Evolutionary conservation across 1,140 invertebrate species (phyloP), one percentile per base, ranked within the genome.

Genomic region (Bombus vancouverensis): DNA sequence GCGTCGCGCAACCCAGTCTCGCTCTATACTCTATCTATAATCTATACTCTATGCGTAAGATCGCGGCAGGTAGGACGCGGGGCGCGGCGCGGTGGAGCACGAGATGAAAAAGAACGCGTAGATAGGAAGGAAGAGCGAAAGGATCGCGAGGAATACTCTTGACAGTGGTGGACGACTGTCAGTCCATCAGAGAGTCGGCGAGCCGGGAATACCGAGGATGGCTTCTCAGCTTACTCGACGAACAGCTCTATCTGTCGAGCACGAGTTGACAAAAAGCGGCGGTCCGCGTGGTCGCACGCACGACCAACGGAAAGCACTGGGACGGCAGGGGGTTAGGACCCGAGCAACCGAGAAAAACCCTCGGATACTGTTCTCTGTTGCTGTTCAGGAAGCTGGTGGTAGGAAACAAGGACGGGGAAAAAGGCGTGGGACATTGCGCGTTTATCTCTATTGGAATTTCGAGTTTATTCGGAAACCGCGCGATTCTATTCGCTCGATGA

Each of bases 231-330:
- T 93, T 93, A 92, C 92, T 91, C 91, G 89, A 87, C 78, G 75
- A 93, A 95, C 94, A 94, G 94, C 94, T 95, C 94, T 95, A 95
- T 95, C 93, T 92, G 88, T 93, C 92, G 90, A 90, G 90, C 88
- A 86, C 83, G 73, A 70, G 71, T 37, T 87, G 78, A 88, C 91
- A 93, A 93, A 94, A 93, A 94, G 84, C 89, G 47, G 74, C 88
- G 89, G 90, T 39, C 90, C 91, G 91, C 91, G 90, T 90, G 88
- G 89, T 93, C 91, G 91, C 92, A 92, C 91, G 92, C 89, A 92
- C 90, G 86, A 91, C 88, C 87, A 85, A 91, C 91, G 87, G 81
- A 92, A 93, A 91, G 92, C 91, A 92, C 88, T 88, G 91, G 76
- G 84, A 85, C 78, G 81, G 85, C 66, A 78, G 86, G 88, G 81